These are phyloP conservation scores for Polyommatus iphigenia DNA, from an alignment of 2,888 invertebrate genomes.

Conservation along the genomic window DNA sequence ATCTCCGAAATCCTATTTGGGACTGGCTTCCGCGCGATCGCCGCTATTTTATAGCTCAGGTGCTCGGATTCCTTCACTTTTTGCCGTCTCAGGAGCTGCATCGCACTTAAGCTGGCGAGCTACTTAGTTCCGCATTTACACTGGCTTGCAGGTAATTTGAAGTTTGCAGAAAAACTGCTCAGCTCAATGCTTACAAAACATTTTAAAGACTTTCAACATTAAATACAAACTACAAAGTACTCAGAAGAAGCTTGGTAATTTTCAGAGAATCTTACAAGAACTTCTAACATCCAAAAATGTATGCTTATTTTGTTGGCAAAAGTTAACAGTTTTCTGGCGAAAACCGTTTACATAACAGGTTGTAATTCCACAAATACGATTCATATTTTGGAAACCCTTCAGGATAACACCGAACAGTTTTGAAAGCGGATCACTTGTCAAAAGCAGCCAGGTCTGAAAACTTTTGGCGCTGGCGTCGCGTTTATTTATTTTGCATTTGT, in stretches of 20 bases:
- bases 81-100: background rate
- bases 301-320: no score
- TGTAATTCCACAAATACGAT: background rate
- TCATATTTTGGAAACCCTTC: background rate
- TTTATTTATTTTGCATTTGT: constrained; percentile 28
- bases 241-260: background rate
- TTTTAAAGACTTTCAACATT: background rate
- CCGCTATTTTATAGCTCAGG: constrained; percentile 34
- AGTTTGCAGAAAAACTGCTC: background rate
- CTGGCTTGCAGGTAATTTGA: background rate
- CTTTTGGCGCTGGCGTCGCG: background rate
- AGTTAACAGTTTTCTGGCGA: no score
- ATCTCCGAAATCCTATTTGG: constrained; percentile 60
- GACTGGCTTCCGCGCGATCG: constrained; percentile 43
- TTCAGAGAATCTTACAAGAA: background rate
- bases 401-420: background rate
- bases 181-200: background rate
- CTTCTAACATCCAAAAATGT: background rate
- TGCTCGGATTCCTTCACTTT: constrained; percentile 11
- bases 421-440: constrained; percentile 19
- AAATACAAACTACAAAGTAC: background rate
- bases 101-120: background rate
- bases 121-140: constrained; percentile 15
- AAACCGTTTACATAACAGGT: background rate
- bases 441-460: constrained; percentile 19